A percentile compares a stretch with the other conserved stretches of the same genome.
phyloP scores from a whole-genome alignment of 1,140 invertebrate species.

The Sinella curviseta region DNA sequence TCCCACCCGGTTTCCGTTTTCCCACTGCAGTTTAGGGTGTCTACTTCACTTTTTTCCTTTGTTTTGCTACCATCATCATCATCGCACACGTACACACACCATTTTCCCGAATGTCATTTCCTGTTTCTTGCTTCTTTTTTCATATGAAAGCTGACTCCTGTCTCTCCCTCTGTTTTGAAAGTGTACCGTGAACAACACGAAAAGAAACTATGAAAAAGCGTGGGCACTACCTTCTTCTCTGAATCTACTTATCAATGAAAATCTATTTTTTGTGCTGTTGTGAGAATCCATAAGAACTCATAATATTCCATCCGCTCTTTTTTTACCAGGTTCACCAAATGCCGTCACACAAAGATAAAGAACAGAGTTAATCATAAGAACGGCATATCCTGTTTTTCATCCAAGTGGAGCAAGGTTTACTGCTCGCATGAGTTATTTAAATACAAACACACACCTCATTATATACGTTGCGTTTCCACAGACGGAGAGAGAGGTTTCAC shows the following conservation, averaged over 20 bases:
- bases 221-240: neutral
- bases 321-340: slow-evolving; percentile 10
- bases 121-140: slow-evolving; percentile 1
- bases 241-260: slow-evolving; percentile 2
- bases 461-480: neutral
- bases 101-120: slow-evolving; percentile 11
- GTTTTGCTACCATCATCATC: neutral
- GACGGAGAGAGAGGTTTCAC: neutral
- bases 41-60: neutral
- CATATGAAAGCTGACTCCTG: no score
- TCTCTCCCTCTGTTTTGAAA: neutral
- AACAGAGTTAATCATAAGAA: neutral
- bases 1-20: neutral
- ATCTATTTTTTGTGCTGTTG: neutral
- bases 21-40: neutral
- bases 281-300: neutral
- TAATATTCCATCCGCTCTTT: slow-evolving; percentile 9
- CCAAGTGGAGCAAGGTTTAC: neutral
- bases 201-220: slow-evolving; percentile 8
- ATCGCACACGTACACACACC: neutral
- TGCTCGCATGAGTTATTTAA: neutral
- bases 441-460: neutral
- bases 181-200: no score
- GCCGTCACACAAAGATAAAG: neutral
- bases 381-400: slow-evolving; percentile 15